Percentiles rank a stretch among this genome's conserved stretches.
Conservation (phyloP, 2,888 invertebrate genomes). For the Lasius fuliginosus region DNA sequence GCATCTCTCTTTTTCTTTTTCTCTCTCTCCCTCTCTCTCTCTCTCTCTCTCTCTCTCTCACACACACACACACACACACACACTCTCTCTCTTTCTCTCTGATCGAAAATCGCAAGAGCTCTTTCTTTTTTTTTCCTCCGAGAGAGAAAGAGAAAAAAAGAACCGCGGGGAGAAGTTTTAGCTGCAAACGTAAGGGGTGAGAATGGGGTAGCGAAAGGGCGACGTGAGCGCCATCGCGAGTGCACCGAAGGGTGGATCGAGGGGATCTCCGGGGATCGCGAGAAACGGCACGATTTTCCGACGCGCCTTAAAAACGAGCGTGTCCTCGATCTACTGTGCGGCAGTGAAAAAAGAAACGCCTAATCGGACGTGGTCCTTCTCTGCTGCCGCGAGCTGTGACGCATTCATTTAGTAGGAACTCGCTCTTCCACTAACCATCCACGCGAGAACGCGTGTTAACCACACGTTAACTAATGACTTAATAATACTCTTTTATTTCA, state of each 20-base stretch:
- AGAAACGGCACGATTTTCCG: constrained; percentile 20
- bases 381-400: constrained; percentile 8
- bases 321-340: constrained; percentile 57
- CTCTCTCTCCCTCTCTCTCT: constrained; percentile 14
- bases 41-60: constrained; percentile 10
- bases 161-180: constrained; percentile 1
- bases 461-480: constrained; percentile 3
- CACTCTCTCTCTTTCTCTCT: constrained; percentile 6
- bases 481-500: background rate
- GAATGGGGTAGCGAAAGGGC: constrained; percentile 22
- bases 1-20: constrained; percentile 33
- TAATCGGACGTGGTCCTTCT: constrained; percentile 60
- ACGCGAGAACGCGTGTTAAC: constrained; percentile 48
- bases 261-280: constrained; percentile 24
- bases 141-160: background rate
- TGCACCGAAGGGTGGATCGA: constrained; percentile 57
- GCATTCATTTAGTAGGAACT: constrained; percentile 72
- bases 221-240: constrained; percentile 46
- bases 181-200: constrained; percentile 16
- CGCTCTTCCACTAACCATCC: constrained; percentile 67
- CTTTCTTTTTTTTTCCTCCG: background rate
- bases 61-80: too few species aligned
- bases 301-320: constrained; percentile 9
- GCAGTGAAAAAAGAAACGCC: constrained; percentile 65
- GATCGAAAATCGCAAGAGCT: constrained; percentile 3